Evolutionary conservation across 2,888 invertebrate species (phyloP).

Genomic region (Lapara coniferarum): DNA sequence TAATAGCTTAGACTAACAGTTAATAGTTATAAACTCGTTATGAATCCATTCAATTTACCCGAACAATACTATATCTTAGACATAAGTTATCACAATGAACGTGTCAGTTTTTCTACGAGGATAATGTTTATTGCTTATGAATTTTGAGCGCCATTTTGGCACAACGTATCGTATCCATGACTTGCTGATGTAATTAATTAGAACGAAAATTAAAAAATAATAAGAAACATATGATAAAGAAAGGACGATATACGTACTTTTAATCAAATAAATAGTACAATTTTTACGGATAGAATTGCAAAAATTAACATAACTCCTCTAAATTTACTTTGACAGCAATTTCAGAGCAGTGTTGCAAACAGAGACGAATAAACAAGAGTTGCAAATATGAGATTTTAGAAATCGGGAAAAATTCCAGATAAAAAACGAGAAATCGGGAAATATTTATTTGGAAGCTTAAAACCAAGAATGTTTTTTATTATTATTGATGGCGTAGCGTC

Average conservation of each 20-base stretch:
- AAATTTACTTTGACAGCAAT: constrained; percentile 10
- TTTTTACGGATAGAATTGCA: neutral
- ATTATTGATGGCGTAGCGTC: too few species aligned
- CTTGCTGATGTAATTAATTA: neutral
- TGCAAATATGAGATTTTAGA: too few species aligned
- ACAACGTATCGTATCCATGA: constrained; percentile 2
- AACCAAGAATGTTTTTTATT: too few species aligned
- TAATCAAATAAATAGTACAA: neutral
- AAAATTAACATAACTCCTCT: constrained; percentile 4
- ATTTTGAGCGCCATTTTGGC: constrained; percentile 60
- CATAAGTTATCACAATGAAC: constrained; percentile 48
- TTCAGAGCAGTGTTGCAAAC: too few species aligned
- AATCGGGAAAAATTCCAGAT: too few species aligned
- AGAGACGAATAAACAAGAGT: too few species aligned
- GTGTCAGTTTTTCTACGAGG: constrained; percentile 44
- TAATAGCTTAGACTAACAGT: too few species aligned
- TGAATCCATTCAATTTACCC: constrained; percentile 70
- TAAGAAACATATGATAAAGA: neutral
- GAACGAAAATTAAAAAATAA: neutral
- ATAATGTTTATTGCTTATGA: constrained; percentile 44
- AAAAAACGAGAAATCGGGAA: too few species aligned
- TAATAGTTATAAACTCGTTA: constrained; percentile 62
- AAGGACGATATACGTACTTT: neutral
- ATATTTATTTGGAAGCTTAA: too few species aligned
- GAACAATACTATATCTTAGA: constrained; percentile 43